Conservation (phyloP, 2,113 vertebrate genomes). For the Glaucidium brasilianum region DNA sequence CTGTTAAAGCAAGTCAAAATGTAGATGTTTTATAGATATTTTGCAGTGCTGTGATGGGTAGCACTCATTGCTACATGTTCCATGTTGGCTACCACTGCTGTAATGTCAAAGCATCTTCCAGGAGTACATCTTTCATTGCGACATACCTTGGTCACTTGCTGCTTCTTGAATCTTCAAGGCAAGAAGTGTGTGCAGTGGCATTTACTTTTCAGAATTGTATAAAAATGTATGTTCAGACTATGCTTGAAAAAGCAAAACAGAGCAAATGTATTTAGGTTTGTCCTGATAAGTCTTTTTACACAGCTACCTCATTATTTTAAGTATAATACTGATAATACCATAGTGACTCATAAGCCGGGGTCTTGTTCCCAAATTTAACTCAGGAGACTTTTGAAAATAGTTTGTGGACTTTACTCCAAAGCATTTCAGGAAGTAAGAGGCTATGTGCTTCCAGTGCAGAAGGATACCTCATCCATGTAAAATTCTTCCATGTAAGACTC, state of each 20-base stretch:
- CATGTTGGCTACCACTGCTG: fast-evolving
- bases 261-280: not conserved
- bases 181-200: not conserved
- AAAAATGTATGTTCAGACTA: not conserved
- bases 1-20: not conserved
- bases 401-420: not conserved
- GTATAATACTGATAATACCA: not conserved
- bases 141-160: not conserved
- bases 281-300: not conserved
- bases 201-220: not conserved
- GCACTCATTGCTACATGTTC: not conserved
- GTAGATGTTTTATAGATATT: not conserved
- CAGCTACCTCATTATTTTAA: not conserved
- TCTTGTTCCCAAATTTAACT: not conserved
- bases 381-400: not conserved
- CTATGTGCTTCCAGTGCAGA: not conserved
- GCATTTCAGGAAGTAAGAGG: not conserved
- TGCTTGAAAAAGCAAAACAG: not conserved
- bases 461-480: not conserved
- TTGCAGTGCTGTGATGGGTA: not conserved
- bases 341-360: not conserved
- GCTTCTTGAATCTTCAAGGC: not conserved
- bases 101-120: not conserved
- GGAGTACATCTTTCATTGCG: not conserved
- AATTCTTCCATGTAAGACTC: not conserved